A percentile compares a stretch with the other conserved stretches of the same genome.
Evolutionary conservation across 2,113 vertebrate genomes (phyloP).

Genomic region (Chloropsis cyanopogon): DNA sequence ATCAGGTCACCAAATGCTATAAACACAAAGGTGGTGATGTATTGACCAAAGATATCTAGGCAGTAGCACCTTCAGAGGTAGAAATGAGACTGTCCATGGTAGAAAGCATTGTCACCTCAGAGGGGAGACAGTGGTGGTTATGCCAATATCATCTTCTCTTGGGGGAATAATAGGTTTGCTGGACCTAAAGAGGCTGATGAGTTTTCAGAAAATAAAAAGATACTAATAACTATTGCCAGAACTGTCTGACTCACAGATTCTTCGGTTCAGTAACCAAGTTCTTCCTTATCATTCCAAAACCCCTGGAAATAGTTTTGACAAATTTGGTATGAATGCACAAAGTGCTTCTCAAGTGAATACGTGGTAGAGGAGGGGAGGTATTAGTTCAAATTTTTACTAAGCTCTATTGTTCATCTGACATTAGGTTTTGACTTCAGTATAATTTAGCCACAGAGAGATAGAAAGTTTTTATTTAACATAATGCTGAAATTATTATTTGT

Average conservation of each 20-base stretch:
- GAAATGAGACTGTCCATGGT: background rate
- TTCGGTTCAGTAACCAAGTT: background rate
- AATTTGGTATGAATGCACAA: background rate
- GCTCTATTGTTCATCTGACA: background rate
- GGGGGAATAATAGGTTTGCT: background rate
- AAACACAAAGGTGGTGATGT: background rate
- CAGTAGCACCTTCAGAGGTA: background rate
- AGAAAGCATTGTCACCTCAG: background rate
- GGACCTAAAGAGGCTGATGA: background rate
- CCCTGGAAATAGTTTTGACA: background rate
- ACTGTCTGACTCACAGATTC: background rate
- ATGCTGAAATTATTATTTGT: background rate
- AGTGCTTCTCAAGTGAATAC: background rate
- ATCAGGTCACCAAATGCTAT: background rate
- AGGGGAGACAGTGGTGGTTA: background rate
- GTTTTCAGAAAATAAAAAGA: background rate
- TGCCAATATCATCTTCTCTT: background rate
- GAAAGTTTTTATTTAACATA: background rate
- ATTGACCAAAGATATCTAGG: background rate
- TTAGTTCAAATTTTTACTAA: background rate
- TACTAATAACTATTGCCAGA: background rate
- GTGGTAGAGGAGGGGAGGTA: fast-evolving
- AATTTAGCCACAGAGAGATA: background rate
- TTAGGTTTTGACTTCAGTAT: background rate
- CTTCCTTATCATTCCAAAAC: background rate